Evolutionary conservation across 1,140 invertebrate species (phyloP).

Genomic region (Monomorium pharaonis): DNA sequence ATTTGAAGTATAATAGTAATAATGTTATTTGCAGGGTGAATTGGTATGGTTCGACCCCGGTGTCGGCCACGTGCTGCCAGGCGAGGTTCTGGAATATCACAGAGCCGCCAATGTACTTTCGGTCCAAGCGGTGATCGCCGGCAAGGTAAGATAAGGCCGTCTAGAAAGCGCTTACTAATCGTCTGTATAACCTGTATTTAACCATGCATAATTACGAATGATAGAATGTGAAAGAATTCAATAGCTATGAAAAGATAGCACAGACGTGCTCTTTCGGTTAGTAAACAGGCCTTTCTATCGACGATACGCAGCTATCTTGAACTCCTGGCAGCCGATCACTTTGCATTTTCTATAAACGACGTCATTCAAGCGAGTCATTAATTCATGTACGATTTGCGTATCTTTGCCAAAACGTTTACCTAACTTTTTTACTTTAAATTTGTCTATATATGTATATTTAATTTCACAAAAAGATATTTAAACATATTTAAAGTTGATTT

Average conservation of each 20-base stretch:
- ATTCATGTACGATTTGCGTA: not conserved
- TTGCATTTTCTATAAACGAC: constrained; percentile 79
- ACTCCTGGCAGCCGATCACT: constrained; percentile 60
- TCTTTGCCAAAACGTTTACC: not conserved
- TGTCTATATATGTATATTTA: not conserved
- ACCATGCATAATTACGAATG: constrained; percentile 27
- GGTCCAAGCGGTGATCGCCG: constrained; percentile 94
- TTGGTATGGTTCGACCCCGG: constrained; percentile 97
- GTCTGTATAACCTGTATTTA: not conserved
- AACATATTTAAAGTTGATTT: not conserved
- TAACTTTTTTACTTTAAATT: not conserved
- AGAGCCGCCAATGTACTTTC: constrained; percentile 94
- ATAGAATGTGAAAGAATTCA: constrained; percentile 13
- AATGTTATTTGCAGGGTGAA: constrained; percentile 87
- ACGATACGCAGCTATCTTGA: constrained; percentile 66
- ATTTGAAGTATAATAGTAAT: not conserved
- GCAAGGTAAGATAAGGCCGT: constrained; percentile 89
- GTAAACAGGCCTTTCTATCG: constrained; percentile 26
- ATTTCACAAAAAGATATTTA: not conserved
- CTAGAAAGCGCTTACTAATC: constrained; percentile 49
- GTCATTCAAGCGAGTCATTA: constrained; percentile 60
- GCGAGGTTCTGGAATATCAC: constrained; percentile 95
- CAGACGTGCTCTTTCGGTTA: not conserved
- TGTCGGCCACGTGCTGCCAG: constrained; percentile 94
- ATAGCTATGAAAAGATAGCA: not conserved